Conservation (phyloP, 2,797 vertebrate species). For the Chaetophractus vellerosus region DNA sequence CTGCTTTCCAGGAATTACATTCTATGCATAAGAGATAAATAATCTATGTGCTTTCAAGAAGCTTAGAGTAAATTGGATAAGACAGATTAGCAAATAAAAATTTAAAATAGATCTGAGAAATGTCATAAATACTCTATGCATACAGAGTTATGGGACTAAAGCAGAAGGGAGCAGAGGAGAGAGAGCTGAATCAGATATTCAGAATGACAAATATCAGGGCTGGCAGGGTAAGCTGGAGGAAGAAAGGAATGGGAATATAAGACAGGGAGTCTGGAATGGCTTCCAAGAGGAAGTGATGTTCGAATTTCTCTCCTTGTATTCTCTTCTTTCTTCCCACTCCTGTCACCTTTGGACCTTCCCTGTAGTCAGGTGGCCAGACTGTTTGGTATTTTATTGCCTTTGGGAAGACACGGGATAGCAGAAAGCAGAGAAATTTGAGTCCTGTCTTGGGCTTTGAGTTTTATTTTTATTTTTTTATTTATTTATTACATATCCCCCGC, state of each 20-base stretch:
- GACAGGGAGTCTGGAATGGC: background rate
- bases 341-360: background rate
- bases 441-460: background rate
- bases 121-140: background rate
- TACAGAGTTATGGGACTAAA: background rate
- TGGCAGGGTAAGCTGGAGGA: background rate
- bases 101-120: background rate
- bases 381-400: background rate
- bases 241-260: background rate
- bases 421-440: background rate
- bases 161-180: background rate
- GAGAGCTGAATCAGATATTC: background rate
- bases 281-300: background rate
- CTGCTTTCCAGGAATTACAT: background rate
- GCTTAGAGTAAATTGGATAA: background rate
- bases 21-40: slow-evolving; percentile 12
- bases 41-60: background rate
- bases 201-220: no score
- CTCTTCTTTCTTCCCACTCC: no score
- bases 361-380: background rate
- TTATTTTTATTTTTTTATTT: no score
- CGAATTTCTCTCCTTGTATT: background rate
- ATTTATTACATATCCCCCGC: no score
- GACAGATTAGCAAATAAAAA: background rate
- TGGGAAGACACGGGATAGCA: background rate